Evolutionary conservation across 2,888 invertebrate species (phyloP).

Genomic region (Tenthredo mesomela): DNA sequence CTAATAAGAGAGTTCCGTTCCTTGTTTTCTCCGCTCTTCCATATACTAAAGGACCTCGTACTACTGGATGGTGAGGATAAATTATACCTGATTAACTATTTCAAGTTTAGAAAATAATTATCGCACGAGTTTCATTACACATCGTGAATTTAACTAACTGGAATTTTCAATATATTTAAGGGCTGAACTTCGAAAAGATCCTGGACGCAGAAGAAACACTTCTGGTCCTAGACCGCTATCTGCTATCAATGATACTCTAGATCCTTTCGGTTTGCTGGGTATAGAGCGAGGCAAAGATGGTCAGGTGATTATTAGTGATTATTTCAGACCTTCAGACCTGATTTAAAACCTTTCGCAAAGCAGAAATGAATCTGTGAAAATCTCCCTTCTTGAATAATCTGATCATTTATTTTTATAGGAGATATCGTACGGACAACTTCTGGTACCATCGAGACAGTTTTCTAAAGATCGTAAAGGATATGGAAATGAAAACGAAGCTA

Average conservation of each 20-base stretch:
- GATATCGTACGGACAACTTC: conserved; percentile 92
- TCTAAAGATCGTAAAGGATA: conserved; percentile 77
- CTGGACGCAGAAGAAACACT: conserved; percentile 88
- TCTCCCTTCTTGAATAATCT: not conserved
- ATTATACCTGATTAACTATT: conserved; percentile 14
- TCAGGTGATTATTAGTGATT: conserved; percentile 81
- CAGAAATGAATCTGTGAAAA: not conserved
- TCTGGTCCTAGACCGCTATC: conserved; percentile 92
- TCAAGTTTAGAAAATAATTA: not conserved
- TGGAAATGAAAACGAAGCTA: conserved; percentile 70
- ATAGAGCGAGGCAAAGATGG: conserved; percentile 91
- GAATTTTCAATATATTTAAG: conserved; percentile 70
- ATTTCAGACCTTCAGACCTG: too few relatives aligned
- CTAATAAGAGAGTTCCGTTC: conserved; percentile 89
- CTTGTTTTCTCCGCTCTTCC: conserved; percentile 93
- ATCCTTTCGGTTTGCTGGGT: conserved; percentile 92
- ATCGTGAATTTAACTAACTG: not conserved
- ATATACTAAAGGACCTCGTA: conserved; percentile 85
- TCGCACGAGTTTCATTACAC: conserved; percentile 17
- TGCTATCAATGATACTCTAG: conserved; percentile 89
- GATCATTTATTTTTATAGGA: conserved; percentile 80
- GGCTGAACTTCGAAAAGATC: conserved; percentile 86
- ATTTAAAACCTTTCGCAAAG: not conserved
- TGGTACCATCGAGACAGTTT: conserved; percentile 87
- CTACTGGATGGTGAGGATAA: conserved; percentile 81